phyloP scores from a whole-genome alignment of 2,888 invertebrate species.

The Cremastinae sp. region DNA sequence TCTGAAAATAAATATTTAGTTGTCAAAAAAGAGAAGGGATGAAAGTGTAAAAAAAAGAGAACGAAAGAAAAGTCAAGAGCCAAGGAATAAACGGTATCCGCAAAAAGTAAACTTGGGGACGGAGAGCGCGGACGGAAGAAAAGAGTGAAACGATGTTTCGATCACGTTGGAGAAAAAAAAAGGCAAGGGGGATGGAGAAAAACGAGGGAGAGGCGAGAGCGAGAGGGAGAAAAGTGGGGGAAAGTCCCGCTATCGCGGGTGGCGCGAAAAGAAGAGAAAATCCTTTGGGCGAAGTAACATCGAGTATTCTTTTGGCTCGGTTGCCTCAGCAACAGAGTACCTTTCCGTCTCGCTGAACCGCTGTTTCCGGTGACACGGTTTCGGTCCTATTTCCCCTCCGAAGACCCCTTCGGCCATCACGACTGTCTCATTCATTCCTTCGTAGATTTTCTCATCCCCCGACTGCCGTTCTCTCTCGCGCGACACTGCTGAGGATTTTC shows the following conservation, averaged over 20 bases:
- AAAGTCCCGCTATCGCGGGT: conserved; percentile 32
- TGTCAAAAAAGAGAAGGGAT: too few relatives aligned
- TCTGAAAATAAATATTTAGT: too few relatives aligned
- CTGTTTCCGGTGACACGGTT: conserved; percentile 74
- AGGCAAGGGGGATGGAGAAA: too few relatives aligned
- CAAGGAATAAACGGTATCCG: neutral
- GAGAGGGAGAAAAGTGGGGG: neutral
- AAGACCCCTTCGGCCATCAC: conserved; percentile 20
- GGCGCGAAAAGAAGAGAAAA: conserved; percentile 57
- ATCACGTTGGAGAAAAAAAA: neutral
- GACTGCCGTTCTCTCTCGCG: conserved; percentile 23
- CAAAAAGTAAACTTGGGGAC: conserved; percentile 24
- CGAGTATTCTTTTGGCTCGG: conserved; percentile 70
- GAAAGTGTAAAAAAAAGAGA: too few relatives aligned
- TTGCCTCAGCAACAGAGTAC: conserved; percentile 77
- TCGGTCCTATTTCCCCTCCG: conserved; percentile 67
- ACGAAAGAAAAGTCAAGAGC: neutral
- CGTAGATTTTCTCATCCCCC: conserved; percentile 32
- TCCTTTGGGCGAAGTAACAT: conserved; percentile 55
- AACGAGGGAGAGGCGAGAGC: too few relatives aligned
- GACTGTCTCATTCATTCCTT: conserved; percentile 34
- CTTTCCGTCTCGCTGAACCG: conserved; percentile 75
- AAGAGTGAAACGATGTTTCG: conserved; percentile 23
- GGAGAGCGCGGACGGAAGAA: neutral
- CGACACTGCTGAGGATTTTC: conserved; percentile 31